These are phyloP conservation scores for Notolabrus celidotus DNA, from an alignment of 2,797 vertebrate genomes.

Conservation along the genomic window DNA sequence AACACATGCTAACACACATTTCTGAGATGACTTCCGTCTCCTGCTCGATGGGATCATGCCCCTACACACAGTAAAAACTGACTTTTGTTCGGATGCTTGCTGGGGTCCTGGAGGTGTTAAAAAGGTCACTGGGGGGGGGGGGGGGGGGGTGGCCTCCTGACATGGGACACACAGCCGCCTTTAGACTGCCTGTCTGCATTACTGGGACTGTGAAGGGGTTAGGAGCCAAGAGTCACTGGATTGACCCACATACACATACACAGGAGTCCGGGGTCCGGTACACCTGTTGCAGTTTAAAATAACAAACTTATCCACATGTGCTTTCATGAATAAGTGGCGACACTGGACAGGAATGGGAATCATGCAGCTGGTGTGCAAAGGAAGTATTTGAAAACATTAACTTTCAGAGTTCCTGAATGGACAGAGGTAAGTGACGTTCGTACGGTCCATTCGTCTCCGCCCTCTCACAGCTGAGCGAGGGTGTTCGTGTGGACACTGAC, in stretches of 20 bases:
- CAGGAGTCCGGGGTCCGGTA: slow-evolving; percentile 13
- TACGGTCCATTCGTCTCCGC: slow-evolving; percentile 18
- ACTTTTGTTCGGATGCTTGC: slow-evolving; percentile 62
- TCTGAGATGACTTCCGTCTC: no score
- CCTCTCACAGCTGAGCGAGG: slow-evolving; percentile 24
- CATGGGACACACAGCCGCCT: slow-evolving; percentile 43
- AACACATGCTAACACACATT: no score
- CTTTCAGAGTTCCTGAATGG: slow-evolving; percentile 36
- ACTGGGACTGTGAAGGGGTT: slow-evolving; percentile 59
- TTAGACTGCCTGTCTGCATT: slow-evolving; percentile 79
- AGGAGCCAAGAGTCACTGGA: slow-evolving; percentile 60
- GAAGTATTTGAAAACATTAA: slow-evolving; percentile 37
- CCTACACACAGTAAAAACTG: slow-evolving; percentile 54
- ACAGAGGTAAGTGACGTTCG: slow-evolving; percentile 16
- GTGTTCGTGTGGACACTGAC: slow-evolving; percentile 25
- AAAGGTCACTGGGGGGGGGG: slow-evolving; percentile 64
- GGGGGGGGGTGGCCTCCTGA: slow-evolving; percentile 56
- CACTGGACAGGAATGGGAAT: slow-evolving; percentile 14
- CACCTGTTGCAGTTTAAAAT: slow-evolving; percentile 68
- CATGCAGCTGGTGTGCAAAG: slow-evolving; percentile 23
- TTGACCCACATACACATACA: slow-evolving; percentile 37
- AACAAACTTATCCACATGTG: slow-evolving; percentile 36
- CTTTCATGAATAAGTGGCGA: slow-evolving; percentile 17
- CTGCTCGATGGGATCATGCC: slow-evolving; percentile 14
- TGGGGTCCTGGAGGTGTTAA: slow-evolving; percentile 74